These are phyloP conservation scores for Dioctria rufipes DNA, from an alignment of 2,888 invertebrate genomes.

Conservation along the genomic window DNA sequence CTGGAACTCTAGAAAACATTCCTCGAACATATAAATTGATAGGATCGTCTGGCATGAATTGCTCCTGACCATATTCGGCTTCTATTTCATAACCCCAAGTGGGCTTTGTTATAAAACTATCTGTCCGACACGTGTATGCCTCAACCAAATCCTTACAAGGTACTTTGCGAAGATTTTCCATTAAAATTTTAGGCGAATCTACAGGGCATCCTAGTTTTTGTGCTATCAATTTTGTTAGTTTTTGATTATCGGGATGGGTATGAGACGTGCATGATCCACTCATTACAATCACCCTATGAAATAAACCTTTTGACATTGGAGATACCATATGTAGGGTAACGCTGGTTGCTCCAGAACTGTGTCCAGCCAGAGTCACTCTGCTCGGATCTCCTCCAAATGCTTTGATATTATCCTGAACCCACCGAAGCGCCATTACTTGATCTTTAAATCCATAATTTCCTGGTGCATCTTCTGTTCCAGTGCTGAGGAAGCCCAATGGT, in stretches of 20 bases:
- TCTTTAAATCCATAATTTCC: slow-evolving; percentile 81
- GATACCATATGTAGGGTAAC: slow-evolving; percentile 74
- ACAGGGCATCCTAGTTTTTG: slow-evolving; percentile 75
- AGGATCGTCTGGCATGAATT: slow-evolving; percentile 77
- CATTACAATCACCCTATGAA: slow-evolving; percentile 79
- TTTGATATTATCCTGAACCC: slow-evolving; percentile 77
- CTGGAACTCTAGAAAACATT: slow-evolving; percentile 76
- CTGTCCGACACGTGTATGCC: not conserved
- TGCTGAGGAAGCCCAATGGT: slow-evolving; percentile 74
- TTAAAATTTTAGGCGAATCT: slow-evolving; percentile 72
- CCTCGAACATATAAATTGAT: slow-evolving; percentile 73
- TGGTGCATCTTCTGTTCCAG: slow-evolving; percentile 75
- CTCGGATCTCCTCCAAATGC: slow-evolving; percentile 78
- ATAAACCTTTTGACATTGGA: slow-evolving; percentile 77
- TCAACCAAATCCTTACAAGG: slow-evolving; percentile 63
- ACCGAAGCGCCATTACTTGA: slow-evolving; percentile 77
- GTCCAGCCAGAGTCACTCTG: slow-evolving; percentile 76
- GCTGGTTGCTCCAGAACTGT: slow-evolving; percentile 73
- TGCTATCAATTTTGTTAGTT: slow-evolving; percentile 76
- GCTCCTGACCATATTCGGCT: slow-evolving; percentile 76
- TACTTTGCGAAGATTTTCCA: slow-evolving; percentile 73
- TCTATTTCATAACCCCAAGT: slow-evolving; percentile 74
- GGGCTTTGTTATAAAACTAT: not conserved
- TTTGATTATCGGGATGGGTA: slow-evolving; percentile 67
- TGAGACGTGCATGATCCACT: slow-evolving; percentile 76